Evolutionary conservation across 1,140 invertebrate species (phyloP), one percentile per base, ranked within the genome.

Genomic region (Nebria ingens): DNA sequence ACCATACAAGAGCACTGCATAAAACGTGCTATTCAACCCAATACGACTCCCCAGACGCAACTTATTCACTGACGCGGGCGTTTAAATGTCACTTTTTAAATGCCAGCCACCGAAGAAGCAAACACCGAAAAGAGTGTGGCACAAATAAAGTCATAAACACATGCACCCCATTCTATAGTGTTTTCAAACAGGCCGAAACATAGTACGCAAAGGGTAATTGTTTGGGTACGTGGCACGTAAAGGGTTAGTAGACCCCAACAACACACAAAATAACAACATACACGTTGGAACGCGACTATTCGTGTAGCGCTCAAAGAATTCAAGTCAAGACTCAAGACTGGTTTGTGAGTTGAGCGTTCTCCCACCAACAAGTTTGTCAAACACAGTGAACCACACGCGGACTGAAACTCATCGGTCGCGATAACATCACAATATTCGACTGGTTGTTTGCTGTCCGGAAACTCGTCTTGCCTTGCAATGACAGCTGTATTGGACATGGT

Each of bases 161-260:
- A 45, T 12, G 40, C 15, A 11, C 6, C 40, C 6, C 40, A 17
- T 45, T 17, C n/a, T n/a, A n/a, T n/a, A n/a, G 40, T 4, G 40
- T 45, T 12, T 45, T 45, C 9, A 45, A 6, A 9, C 40, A 17
- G 40, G 40, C 17, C 3, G 6, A 45, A 45, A 45, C 40, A 34
- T 45, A 17, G 4, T 45, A 4, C 3, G 40, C 6, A 11, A 45
- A 45, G 40, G 40, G 40, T 45, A 45, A 45, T 45, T 45, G 40
- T 45, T 45, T 45, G n/a, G n/a, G n/a, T n/a, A 17, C 9, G 3
- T 4, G 6, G 17, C 9, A 17, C 9, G 40, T 4, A 45, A 17
- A 45, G 40, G 40, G 40, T 45, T 45, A n/a, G n/a, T n/a, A n/a
- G n/a, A n/a, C n/a, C n/a, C n/a, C n/a, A 45, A 45, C 40, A 45